These are phyloP conservation scores for Pectinophora gossypiella DNA, from an alignment of 1,140 invertebrate genomes.

Conservation along the genomic window DNA sequence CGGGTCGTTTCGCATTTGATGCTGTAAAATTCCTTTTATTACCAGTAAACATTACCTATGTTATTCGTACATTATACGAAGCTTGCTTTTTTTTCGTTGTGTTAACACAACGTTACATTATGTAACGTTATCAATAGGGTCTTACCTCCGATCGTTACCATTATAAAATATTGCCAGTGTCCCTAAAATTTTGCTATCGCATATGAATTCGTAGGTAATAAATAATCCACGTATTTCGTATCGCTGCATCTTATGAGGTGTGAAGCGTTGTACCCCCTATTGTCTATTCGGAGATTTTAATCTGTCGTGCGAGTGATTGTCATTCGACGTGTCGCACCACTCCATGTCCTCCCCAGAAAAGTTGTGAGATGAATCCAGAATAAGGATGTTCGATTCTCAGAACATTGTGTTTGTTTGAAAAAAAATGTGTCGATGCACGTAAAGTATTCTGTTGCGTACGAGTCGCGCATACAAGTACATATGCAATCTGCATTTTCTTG, in stretches of 20 bases:
- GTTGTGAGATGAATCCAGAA: conserved; percentile 38
- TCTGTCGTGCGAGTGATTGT: conserved; percentile 40
- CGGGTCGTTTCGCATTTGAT: too few species aligned
- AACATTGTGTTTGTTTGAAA: conserved; percentile 28
- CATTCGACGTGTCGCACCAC: conserved; percentile 20
- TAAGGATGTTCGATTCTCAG: conserved; percentile 38
- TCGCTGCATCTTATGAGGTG: conserved; percentile 36
- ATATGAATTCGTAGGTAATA: too few species aligned
- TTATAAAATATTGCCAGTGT: too few species aligned
- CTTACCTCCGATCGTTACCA: too few species aligned
- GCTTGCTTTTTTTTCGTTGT: too few species aligned
- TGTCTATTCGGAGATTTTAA: conserved; percentile 37
- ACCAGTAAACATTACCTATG: too few species aligned
- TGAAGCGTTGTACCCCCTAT: conserved; percentile 32
- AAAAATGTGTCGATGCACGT: conserved; percentile 45
- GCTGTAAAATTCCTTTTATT: too few species aligned
- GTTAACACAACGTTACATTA: too few species aligned
- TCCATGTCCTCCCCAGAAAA: conserved; percentile 17
- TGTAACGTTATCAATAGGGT: too few species aligned
- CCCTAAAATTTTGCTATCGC: too few species aligned
- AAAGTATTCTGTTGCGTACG: conserved; percentile 31
- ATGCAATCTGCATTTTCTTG: neutral
- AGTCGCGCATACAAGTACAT: conserved; percentile 10
- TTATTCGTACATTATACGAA: too few species aligned
- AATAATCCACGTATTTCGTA: too few species aligned